Base-by-base conservation (phyloP, 2,113 vertebrate species). In the Oreochromis aureus region DNA sequence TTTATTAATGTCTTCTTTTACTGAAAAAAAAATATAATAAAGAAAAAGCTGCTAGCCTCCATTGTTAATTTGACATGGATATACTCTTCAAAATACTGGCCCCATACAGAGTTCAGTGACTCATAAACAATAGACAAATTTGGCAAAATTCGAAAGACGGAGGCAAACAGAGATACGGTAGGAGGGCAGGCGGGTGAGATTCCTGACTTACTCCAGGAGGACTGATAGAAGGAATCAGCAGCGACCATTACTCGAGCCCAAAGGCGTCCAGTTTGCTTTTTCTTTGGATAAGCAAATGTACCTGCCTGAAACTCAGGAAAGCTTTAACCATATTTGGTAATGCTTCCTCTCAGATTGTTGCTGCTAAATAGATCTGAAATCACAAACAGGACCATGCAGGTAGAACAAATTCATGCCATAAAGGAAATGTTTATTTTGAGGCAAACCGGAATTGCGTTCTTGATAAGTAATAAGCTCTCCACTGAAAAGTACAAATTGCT, bases 361-460 rank as follows among this genome's bases (percentile, higher is more conserved):
- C 79, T 27, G 11, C n/a, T 56, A 24, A 48, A 80, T 10, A 18
- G 10, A 59, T 16, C 10, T 46, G 55, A 81, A 30, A 59, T 27
- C 7, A 59, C 1, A 46, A 81, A 59, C 54, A 44, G 53, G 22
- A 36, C n/a, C 3, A 0, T 59, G 36, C 22, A 59, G 6, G n/a
- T 16, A 11, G 79, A 48, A 51, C n/a, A 81, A 58, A 81, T 24
- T 58, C 53, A 44, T 53, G n/a, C 2, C 13, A 10, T 18, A 8
- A 80, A 16, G 32, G 54, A 39, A 55, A 39, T 58, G 48, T 41
- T 81, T 2, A 27, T 56, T 81, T 39, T 39, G 4, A 81, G 53
- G 34, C 10, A 2, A 81, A 58, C 54, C 0, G 3, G 36, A 80
- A 81, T 12, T 58, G 79, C 0, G 0, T 81, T 39, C 78, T 24